phyloP scores from a whole-genome alignment of 2,888 invertebrate species.

The Drosophila infuscata region DNA sequence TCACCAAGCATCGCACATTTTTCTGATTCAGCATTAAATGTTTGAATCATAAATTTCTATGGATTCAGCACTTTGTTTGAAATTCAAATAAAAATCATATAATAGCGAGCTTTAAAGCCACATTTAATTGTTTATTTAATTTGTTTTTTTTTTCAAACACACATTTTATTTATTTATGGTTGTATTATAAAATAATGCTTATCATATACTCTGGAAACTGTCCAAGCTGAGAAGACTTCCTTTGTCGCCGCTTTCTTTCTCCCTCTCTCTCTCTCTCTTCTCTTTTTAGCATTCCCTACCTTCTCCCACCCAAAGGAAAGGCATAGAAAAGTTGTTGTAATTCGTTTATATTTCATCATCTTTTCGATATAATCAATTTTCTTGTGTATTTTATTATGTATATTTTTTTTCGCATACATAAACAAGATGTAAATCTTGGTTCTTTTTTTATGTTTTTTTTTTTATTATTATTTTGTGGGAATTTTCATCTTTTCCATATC shows the following conservation, averaged over 20 bases:
- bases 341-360: conserved; percentile 76
- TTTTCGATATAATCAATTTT: conserved; percentile 71
- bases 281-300: conserved; percentile 30
- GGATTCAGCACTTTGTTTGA: conserved; percentile 54
- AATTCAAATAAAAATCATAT: conserved; percentile 75
- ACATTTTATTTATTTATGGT: conserved; percentile 11
- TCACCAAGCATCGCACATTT: conserved; percentile 13
- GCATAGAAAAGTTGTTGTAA: conserved; percentile 72
- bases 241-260: conserved; percentile 1
- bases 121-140: conserved; percentile 13
- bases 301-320: conserved; percentile 78
- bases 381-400: conserved; percentile 62
- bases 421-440: conserved; percentile 56
- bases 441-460: conserved; percentile 51
- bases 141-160: conserved; percentile 5
- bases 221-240: conserved; percentile 3
- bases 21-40: conserved; percentile 24
- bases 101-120: conserved; percentile 70
- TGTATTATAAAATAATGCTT: conserved; percentile 30
- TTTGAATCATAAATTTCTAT: conserved; percentile 22
- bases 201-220: conserved; percentile 9
- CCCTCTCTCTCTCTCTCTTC: neutral
- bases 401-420: conserved; percentile 53
- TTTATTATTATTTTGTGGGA: conserved; percentile 54
- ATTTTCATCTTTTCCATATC: conserved; percentile 66